phyloP scores from a whole-genome alignment of 1,140 invertebrate species.

The Kradibia gibbosae region DNA sequence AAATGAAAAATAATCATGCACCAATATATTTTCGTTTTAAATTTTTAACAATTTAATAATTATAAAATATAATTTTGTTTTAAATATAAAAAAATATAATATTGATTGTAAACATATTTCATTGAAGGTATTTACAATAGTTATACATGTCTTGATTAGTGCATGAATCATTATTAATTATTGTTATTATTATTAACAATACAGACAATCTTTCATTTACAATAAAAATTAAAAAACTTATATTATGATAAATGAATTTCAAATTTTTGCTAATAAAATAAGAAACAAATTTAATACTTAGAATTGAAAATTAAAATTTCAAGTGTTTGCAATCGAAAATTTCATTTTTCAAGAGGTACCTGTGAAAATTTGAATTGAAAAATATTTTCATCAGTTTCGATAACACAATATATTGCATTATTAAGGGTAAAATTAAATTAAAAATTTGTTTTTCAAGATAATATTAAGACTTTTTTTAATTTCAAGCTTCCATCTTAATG shows the following conservation, averaged over 20 bases:
- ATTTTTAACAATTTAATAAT: slow-evolving; percentile 10
- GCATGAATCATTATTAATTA: background rate
- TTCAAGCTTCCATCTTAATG: background rate
- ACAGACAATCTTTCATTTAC: slow-evolving; percentile 35
- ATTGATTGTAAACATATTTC: background rate
- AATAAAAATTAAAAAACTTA: slow-evolving; percentile 4
- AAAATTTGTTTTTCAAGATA: too few species aligned
- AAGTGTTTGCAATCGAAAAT: background rate
- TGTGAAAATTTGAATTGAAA: background rate
- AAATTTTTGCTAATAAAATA: slow-evolving; percentile 1
- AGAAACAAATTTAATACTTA: background rate
- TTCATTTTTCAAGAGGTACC: background rate
- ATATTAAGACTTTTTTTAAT: too few species aligned
- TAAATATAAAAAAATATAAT: background rate
- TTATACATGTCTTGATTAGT: background rate
- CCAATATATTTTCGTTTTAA: background rate
- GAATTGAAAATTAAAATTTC: slow-evolving; percentile 18
- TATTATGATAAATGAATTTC: too few species aligned
- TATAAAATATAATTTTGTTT: slow-evolving; percentile 13
- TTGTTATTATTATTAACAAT: slow-evolving; percentile 12
- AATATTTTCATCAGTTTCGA: background rate
- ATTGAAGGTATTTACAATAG: background rate
- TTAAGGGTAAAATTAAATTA: too few species aligned
- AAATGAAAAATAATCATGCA: background rate
- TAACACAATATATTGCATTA: too few species aligned